Evolutionary conservation across 2,797 vertebrate species (phyloP), one percentile per base, ranked within the genome.

Genomic region (Pangasius mekongensis): DNA sequence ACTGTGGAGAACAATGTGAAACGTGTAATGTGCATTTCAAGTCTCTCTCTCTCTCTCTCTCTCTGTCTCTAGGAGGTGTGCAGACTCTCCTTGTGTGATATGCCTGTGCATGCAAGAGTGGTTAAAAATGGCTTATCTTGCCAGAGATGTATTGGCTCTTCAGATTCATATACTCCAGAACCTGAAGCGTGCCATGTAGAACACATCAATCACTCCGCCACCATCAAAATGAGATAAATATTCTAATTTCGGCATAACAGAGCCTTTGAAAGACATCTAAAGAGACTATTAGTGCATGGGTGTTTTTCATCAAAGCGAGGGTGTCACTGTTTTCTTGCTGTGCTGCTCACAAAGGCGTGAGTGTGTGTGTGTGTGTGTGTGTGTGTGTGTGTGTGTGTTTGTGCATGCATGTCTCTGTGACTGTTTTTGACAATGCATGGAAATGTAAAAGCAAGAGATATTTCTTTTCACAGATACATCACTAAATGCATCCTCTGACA

Each of bases 101-200:
- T 94, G 94, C 95, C 93, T 93, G 94, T 95, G 95, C 95, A 95
- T 95, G 90, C 92, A 90, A 90, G 90, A 90, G 89, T 90, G 90
- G 86, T 85, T 90, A 89, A 89, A 89, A 95, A 96, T 95, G 92
- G 95, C 96, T 96, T 96, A 96, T 96, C 96, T 95, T 93, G 47
- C 95, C 92, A 93, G 95, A 95, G 95, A 95, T 95, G 94, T 94
- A 95, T 95, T 90, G 94, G 89, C 95, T 94, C 95, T 96, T 95
- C 94, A 96, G 92, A 95, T 95, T 96, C 95, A 95, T 94, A 94
- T 92, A 95, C 95, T 96, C 96, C 95, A 95, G 94, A 95, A 91
- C 89, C 93, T 90, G 92, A 93, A 93, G 91, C 87, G 94, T 94
- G 87, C 58, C 90, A 87, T 89, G 91, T 90, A 66, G 90, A 86